These are phyloP conservation scores for Zaprionus camerounensis DNA, from an alignment of 1,140 invertebrate genomes.

Conservation along the genomic window DNA sequence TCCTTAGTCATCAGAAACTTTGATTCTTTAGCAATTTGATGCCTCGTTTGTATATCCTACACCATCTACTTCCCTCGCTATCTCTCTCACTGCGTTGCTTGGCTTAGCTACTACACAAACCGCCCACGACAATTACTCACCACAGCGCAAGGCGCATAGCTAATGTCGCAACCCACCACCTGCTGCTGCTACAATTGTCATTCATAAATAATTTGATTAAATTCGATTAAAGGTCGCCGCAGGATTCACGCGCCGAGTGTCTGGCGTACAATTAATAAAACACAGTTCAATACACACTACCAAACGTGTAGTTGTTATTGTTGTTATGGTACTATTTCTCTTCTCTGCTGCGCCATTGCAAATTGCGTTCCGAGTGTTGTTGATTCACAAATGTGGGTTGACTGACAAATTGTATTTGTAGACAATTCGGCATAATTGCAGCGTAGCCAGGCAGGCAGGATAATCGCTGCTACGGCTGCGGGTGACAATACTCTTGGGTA, in stretches of 20 bases:
- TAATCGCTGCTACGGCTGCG: constrained; percentile 46
- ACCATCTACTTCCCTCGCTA: background rate
- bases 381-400: constrained; percentile 27
- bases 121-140: constrained; percentile 21
- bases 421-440: constrained; percentile 81
- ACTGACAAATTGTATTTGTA: constrained; percentile 74
- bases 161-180: constrained; percentile 13
- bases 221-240: constrained; percentile 64
- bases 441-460: constrained; percentile 30
- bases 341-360: constrained; percentile 35
- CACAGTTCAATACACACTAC: constrained; percentile 32
- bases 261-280: constrained; percentile 45
- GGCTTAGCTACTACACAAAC: constrained; percentile 18
- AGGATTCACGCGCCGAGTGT: constrained; percentile 40
- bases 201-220: constrained; percentile 75
- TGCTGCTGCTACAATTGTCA: constrained; percentile 50
- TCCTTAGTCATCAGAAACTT: background rate
- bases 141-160: constrained; percentile 3
- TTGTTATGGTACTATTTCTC: background rate
- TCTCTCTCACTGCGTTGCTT: constrained; percentile 2
- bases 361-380: constrained; percentile 49
- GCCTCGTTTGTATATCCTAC: background rate
- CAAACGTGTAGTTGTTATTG: background rate
- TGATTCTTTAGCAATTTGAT: background rate
- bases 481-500: constrained; percentile 3